phyloP scores from a whole-genome alignment of 1,140 invertebrate species.

The Bactericera cockerelli region DNA sequence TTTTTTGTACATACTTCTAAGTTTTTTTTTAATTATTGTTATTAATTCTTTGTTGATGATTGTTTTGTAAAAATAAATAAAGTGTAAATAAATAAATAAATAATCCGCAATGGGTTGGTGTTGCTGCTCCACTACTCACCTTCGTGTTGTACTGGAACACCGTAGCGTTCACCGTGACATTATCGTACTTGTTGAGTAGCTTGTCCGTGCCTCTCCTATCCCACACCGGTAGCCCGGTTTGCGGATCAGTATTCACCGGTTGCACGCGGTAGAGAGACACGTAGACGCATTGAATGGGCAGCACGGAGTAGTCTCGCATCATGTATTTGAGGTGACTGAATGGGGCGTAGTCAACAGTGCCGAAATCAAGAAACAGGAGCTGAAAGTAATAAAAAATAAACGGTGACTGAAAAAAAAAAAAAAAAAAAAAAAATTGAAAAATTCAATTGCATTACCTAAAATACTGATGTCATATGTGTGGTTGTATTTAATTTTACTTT shows the following conservation, averaged over 20 bases:
- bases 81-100: too few relatives aligned
- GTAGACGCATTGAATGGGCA: background rate
- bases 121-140: too few relatives aligned
- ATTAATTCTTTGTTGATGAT: too few relatives aligned
- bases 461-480: too few relatives aligned
- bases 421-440: too few relatives aligned
- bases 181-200: background rate
- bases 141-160: too few relatives aligned
- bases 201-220: background rate
- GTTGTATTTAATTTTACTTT: too few relatives aligned
- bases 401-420: background rate
- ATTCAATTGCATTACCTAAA: too few relatives aligned
- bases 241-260: background rate
- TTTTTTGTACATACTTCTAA: too few relatives aligned
- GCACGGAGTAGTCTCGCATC: background rate
- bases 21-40: too few relatives aligned
- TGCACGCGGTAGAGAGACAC: background rate
- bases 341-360: background rate
- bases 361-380: background rate
- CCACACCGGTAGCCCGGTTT: background rate
- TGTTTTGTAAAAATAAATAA: too few relatives aligned
- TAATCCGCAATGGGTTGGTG: too few relatives aligned
- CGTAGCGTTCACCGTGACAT: background rate
- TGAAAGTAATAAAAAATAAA: background rate
- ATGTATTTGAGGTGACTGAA: background rate